Evolutionary conservation across 2,888 invertebrate genomes (phyloP).

Genomic region (Drosophila rubida): DNA sequence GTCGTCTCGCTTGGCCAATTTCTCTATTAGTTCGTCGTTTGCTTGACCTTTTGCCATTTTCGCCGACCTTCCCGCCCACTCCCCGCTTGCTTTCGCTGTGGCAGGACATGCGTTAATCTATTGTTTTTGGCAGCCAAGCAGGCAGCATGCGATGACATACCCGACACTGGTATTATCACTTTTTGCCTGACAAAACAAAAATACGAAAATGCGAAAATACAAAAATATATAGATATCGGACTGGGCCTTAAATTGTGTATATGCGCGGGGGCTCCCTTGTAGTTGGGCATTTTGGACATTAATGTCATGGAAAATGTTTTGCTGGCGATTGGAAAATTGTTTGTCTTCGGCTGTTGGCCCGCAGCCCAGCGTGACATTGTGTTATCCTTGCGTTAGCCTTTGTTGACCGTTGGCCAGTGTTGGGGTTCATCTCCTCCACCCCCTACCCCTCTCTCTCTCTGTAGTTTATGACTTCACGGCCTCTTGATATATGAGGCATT

Average conservation of each 20-base stretch:
- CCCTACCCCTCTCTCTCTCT: conserved; percentile 5
- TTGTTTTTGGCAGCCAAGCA: conserved; percentile 67
- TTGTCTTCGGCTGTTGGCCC: conserved; percentile 48
- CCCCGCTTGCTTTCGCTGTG: not conserved
- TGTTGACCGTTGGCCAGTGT: conserved; percentile 42
- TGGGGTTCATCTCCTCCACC: not conserved
- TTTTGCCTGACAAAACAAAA: conserved; percentile 58
- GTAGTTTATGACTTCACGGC: conserved; percentile 67
- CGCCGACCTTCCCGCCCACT: conserved; percentile 37
- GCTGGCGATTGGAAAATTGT: conserved; percentile 76
- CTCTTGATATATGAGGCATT: conserved; percentile 74
- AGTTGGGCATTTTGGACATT: conserved; percentile 58
- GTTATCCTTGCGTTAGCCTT: conserved; percentile 61
- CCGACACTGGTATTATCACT: conserved; percentile 44
- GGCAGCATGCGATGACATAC: conserved; percentile 33
- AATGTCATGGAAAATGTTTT: conserved; percentile 74
- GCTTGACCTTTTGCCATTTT: conserved; percentile 52
- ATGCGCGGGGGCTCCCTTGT: conserved; percentile 5
- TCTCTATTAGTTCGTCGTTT: conserved; percentile 47
- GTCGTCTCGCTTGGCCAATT: conserved; percentile 34
- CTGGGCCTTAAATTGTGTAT: conserved; percentile 38
- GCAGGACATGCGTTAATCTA: conserved; percentile 65
- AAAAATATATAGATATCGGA: conserved; percentile 3
- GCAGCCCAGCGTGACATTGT: conserved; percentile 58
- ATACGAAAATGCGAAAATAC: conserved; percentile 24